Evolutionary conservation across 2,888 invertebrate genomes (phyloP), one percentile per base, ranked within the genome.

Genomic region (Acanthococcus lagerstroemiae): DNA sequence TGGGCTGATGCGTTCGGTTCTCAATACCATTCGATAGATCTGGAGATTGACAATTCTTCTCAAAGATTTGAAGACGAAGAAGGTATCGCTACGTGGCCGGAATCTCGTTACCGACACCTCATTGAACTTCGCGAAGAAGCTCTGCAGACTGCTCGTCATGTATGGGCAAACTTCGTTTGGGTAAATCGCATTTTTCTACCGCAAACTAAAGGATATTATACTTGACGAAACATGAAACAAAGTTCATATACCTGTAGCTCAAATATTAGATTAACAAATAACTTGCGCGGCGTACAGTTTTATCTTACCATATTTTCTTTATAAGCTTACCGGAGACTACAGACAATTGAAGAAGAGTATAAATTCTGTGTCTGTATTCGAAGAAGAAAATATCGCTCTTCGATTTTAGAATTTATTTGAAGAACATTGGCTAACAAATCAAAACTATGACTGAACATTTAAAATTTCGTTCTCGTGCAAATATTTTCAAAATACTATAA

Each of bases 81-180:
- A 55, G 81, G 82, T 0, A 75, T 82, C 2, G 80, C 82, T 25
- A 83, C 90, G 73, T 95, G 95, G 95, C 84, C 88, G 0, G 74
- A 78, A 0, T 78, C 81, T 63, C 82, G 91, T 71, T 91, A 90
- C 76, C 77, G 80, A 27, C 87, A 92, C 76, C 78, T 96, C 15
- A 94, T 95, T 69, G 74, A 78, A 21, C 75, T 93, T 54, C 83
- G 93, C 72, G 90, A 95, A 75, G 78, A 83, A 70, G 88, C 89
- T 1, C 75, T 94, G 7, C 76, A 81, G 45, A 80, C 83, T 74
- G 91, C 87, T 0, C 82, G 87, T 70, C 77, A 81, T 70, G 81
- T 83, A 65, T 94, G 94, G 93, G 90, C 93, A 5, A 94, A 95
- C 77, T 96, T 83, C 76, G 75, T 93, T 69, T 86, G 91, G 80